Base-by-base conservation (phyloP, 2,113 vertebrate species). In the Accipiter virgatus region DNA sequence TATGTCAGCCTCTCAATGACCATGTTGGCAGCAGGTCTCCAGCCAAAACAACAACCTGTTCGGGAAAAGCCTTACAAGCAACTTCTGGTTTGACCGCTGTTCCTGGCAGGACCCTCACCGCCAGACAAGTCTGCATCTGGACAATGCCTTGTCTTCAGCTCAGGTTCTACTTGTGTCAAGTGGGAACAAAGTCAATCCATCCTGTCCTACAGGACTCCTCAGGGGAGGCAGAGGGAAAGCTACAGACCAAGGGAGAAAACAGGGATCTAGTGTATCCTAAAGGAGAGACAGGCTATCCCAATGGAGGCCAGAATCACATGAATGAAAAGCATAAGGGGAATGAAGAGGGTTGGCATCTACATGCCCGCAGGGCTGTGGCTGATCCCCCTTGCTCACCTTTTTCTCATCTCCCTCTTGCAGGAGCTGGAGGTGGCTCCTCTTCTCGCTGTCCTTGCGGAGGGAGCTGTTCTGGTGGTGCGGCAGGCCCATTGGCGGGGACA, bases 351-450 rank as follows among this genome's bases (percentile, higher is more conserved):
- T 36, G 52, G 31, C 17, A 67, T 5, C 36, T 16, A 9, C 67
- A 2, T 0, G 7, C 5, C 7, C 31, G 42, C 22, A 2, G 38
- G 52, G 34, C 83, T 40, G 42, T 6, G 71, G 6, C 8, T 11
- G 18, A 7, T 1, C 11, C 34, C 12, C 34, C 15, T 29, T 5
- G 75, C 98, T 98, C 97, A 99, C 99, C 99, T 99, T 99, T 81
- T 99, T 99, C 98, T 99, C 99, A 5, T 99, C 99, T 2, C 99
- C 99, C 32, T 99, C 98, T 90, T 99, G 99, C 85, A 99, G 98
- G 13, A 99, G 98, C 93, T 99, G 99, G 65, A 99, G 98, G 97
- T 99, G 98, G 96, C 99, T 99, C 94, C 98, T 99, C 43, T 98
- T 98, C 90, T 99, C 99, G 11, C 98, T 97, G 52, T 99, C 98